Evolutionary conservation across 2,797 vertebrate genomes (phyloP), one percentile per base, ranked within the genome.

Genomic region (Sebastes trivittatus): DNA sequence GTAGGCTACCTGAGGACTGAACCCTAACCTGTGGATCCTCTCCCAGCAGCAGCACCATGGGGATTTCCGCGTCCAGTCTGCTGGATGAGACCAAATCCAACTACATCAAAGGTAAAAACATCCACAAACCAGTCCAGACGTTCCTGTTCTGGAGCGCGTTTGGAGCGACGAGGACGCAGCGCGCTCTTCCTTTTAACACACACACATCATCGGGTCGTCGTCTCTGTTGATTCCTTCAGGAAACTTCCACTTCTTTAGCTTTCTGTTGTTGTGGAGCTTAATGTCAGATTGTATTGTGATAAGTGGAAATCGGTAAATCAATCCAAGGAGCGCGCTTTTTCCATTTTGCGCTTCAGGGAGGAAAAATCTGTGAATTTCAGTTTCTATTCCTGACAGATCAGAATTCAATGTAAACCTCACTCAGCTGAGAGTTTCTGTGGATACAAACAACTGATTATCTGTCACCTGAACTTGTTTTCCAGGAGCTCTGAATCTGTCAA

Each of bases 11-110:
- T 92, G 91, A 55, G 75, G 72, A 60, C 62, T 9, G 64, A 74
- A n/a, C 18, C 14, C 9, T 64, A 27, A 94, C 85, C 89, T 86
- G 92, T 60, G 87, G 89, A 83, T 77, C 85, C 23, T 62, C 38
- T 77, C 23, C 30, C 29, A 7, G 52, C 75, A 1, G 72, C 88
- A 69, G 78, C 82, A 89, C 71, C 74, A 98, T 98, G 97, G 97
- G 97, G 54, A 81, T 93, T 85, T 95, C 96, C 7, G 88, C 93
- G 80, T 96, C 97, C 93, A 97, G 95, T 68, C 94, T 94, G 76
- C 93, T 98, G 94, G 97, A 97, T 90, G 97, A 97, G 75, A 91
- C 88, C 92, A 96, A 93, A 82, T 94, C 95, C 91, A 81, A 81
- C 91, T 96, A 93, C 88, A 96, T 98, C 84, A 95, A 90, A 97